Conservation (phyloP, 2,113 vertebrate species). For the Myodes glareolus region DNA sequence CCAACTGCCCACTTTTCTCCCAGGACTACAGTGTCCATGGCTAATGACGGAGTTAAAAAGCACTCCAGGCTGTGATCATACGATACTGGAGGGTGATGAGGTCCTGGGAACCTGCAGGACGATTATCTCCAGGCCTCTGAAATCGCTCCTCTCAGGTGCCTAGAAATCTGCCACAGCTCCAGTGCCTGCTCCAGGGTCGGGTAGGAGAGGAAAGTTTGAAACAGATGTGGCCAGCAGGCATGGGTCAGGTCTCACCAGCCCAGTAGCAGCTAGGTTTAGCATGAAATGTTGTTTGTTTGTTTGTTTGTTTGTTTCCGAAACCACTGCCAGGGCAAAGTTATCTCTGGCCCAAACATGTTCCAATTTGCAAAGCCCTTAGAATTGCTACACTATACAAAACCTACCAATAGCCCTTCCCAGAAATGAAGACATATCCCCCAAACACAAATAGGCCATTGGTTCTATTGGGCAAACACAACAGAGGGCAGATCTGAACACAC, state of each 20-base stretch:
- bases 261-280: constrained; percentile 18
- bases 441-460: not conserved
- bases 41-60: constrained; percentile 44
- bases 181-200: not conserved
- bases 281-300: not conserved
- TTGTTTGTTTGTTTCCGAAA: not conserved
- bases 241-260: not conserved
- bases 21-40: not conserved
- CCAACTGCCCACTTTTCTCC: not conserved
- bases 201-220: not conserved
- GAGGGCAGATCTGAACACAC: not conserved
- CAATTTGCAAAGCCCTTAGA: constrained; percentile 26
- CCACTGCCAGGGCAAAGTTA: not conserved
- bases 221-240: not conserved
- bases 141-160: constrained; percentile 13
- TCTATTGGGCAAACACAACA: not conserved
- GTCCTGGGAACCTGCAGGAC: not conserved
- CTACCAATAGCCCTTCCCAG: rapidly evolving
- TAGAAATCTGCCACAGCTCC: constrained; percentile 13
- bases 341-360: not conserved
- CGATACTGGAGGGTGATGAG: not conserved
- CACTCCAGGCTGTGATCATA: constrained; percentile 27
- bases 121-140: constrained; percentile 59
- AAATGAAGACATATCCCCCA: not conserved
- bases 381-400: rapidly evolving